Evolutionary conservation across 2,888 invertebrate species (phyloP), one percentile per base, ranked within the genome.

Genomic region (Melanophora roralis): DNA sequence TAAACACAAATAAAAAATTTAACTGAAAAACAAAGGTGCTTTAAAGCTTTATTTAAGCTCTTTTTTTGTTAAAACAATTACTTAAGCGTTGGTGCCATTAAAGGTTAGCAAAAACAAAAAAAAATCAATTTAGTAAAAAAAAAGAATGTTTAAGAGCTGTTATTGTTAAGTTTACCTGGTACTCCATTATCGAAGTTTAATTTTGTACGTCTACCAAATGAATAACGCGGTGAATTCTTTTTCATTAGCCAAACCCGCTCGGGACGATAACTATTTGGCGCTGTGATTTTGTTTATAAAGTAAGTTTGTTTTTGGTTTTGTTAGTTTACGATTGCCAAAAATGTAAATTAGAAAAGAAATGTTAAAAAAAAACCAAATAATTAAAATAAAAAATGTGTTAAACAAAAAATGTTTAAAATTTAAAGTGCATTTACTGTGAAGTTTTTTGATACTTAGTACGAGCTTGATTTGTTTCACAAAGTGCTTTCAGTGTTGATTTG

Each of bases 181-280:
- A 88, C 89, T 84, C 85, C 85, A 85, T 84, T 85, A 83, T 88
- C 86, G 88, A 84, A 86, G 85, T 87, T 85, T 83, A 88, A 85
- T 86, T 88, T 89, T 84, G 89, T 89, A 90, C 94, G 95, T 85
- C 94, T 91, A 86, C 89, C 89, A 83, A 89, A 89, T 82, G 89
- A 88, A 86, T 86, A 89, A 84, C 89, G 87, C 83, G 90, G 89
- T 85, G 89, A 88, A 85, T 84, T 88, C 85, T 85, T 93, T 87
- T 87, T 86, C 71, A 86, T 85, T 83, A 90, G 89, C 86, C 93
- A 92, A 49, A 92, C 91, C 86, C 92, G 92, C 86, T 93, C 93
- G 84, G 91, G 91, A 91, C 92, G 91, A 86, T 90, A 90, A 84
- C 89, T 88, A 86, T 89, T 88, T 84, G 90, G 89, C 86, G 90